Evolutionary conservation across 2,888 invertebrate species (phyloP).

Genomic region (Acanthococcus lagerstroemiae): DNA sequence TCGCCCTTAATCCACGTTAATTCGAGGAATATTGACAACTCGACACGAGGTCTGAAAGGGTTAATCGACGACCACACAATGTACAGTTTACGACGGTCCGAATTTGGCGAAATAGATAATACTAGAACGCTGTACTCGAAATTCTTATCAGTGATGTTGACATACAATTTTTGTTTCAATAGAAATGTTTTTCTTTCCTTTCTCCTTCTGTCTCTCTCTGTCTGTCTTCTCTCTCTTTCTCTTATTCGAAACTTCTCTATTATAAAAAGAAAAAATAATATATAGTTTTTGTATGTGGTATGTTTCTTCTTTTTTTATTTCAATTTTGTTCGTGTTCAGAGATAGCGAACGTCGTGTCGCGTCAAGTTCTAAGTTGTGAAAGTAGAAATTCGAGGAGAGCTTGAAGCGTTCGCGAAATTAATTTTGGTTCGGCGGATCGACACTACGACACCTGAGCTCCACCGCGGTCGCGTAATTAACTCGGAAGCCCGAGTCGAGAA

Average conservation of each 20-base stretch:
- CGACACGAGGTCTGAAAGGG: too few species aligned
- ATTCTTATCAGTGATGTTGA: conserved; percentile 6
- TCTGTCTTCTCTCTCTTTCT: not conserved
- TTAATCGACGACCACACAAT: too few species aligned
- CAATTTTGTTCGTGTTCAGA: not conserved
- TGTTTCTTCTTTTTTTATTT: not conserved
- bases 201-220: not conserved
- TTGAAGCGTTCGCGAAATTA: not conserved
- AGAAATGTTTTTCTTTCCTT: conserved; percentile 8
- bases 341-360: not conserved
- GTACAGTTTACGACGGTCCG: too few species aligned
- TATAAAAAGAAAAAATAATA: conserved; percentile 22
- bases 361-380: not conserved
- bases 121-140: not conserved
- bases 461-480: too few species aligned
- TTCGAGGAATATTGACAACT: too few species aligned
- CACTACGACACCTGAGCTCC: too few species aligned
- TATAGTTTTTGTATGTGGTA: conserved; percentile 28
- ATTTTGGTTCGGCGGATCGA: too few species aligned
- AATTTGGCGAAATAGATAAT: not conserved
- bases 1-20: too few species aligned
- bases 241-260: conserved; percentile 4
- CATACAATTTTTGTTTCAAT: conserved; percentile 11
- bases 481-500: too few species aligned
- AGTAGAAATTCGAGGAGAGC: not conserved